Percentiles rank a stretch among this genome's conserved stretches.
These are phyloP conservation scores for Proterorhinus semilunaris DNA, from an alignment of 2,113 vertebrate genomes.

Conservation along the genomic window DNA sequence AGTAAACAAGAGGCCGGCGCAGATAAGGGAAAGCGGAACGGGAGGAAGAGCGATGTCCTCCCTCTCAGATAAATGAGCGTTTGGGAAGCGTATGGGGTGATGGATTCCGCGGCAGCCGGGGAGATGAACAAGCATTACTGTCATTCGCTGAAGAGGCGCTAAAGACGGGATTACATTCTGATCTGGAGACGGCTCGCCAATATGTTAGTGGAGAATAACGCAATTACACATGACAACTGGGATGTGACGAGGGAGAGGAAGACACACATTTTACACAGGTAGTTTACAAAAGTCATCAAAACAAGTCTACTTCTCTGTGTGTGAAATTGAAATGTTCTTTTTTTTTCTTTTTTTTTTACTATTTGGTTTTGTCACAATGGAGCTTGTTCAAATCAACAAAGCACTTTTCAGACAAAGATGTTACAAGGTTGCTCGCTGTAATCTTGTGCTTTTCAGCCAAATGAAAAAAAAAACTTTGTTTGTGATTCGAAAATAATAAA, in stretches of 20 bases:
- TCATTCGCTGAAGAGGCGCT: conserved; percentile 60
- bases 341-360: not conserved
- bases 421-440: not conserved
- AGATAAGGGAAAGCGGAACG: conserved; percentile 83
- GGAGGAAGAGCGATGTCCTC: conserved; percentile 88
- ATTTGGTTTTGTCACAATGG: not conserved
- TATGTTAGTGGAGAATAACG: not conserved
- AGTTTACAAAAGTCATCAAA: not conserved
- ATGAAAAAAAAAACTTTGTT: conserved; percentile 3
- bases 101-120: conserved; percentile 89
- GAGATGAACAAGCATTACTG: conserved; percentile 88
- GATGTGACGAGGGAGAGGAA: not conserved
- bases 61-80: conserved; percentile 87
- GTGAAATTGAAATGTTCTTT: not conserved
- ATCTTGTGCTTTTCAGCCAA: not conserved
- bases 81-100: conserved; percentile 78
- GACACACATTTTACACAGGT: not conserved
- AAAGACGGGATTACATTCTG: not conserved
- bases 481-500: not conserved
- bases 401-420: not conserved
- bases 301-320: too few species aligned
- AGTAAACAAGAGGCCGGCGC: conserved; percentile 62
- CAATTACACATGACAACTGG: not conserved
- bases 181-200: conserved; percentile 4
- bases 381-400: not conserved